phyloP scores from a whole-genome alignment of 2,888 invertebrate species.

The Hybos culiciformis region DNA sequence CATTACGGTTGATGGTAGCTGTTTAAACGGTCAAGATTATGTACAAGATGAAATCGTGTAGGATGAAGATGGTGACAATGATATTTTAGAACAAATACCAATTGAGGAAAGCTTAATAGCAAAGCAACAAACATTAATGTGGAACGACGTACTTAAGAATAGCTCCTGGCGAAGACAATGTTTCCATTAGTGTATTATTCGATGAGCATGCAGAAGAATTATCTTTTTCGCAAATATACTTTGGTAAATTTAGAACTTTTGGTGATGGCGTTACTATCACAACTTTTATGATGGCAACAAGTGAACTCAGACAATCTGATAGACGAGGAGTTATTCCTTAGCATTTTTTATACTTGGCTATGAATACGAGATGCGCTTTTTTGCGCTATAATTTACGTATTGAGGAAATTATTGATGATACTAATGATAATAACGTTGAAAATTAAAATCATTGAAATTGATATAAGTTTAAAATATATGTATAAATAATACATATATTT shows the following conservation, averaged over 20 bases:
- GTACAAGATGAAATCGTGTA: background rate
- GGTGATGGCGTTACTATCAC: slow-evolving; percentile 13
- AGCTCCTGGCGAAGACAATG: slow-evolving; percentile 22
- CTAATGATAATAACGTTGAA: too few species aligned
- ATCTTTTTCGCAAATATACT: slow-evolving; percentile 32
- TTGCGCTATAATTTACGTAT: slow-evolving; percentile 5
- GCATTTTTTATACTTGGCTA: slow-evolving; percentile 28
- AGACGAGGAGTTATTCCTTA: slow-evolving; percentile 22
- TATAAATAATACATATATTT: too few species aligned
- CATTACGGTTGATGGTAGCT: slow-evolving; percentile 5
- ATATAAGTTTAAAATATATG: too few species aligned
- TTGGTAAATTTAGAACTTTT: slow-evolving; percentile 24
- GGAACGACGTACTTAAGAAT: slow-evolving; percentile 25
- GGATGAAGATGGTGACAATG: slow-evolving; percentile 11
- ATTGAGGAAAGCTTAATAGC: slow-evolving; percentile 16
- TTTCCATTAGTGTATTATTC: slow-evolving; percentile 22
- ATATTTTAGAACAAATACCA: slow-evolving; percentile 8
- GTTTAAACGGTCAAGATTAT: background rate
- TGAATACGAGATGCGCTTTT: slow-evolving; percentile 28
- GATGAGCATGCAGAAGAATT: slow-evolving; percentile 32
- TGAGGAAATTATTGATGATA: slow-evolving; percentile 21
- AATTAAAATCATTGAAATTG: too few species aligned
- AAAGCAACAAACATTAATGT: slow-evolving; percentile 21
- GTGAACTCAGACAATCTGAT: slow-evolving; percentile 18
- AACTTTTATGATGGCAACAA: slow-evolving; percentile 13